Evolutionary conservation across 2,113 vertebrate species (phyloP).

Genomic region (Chionomys nivalis): DNA sequence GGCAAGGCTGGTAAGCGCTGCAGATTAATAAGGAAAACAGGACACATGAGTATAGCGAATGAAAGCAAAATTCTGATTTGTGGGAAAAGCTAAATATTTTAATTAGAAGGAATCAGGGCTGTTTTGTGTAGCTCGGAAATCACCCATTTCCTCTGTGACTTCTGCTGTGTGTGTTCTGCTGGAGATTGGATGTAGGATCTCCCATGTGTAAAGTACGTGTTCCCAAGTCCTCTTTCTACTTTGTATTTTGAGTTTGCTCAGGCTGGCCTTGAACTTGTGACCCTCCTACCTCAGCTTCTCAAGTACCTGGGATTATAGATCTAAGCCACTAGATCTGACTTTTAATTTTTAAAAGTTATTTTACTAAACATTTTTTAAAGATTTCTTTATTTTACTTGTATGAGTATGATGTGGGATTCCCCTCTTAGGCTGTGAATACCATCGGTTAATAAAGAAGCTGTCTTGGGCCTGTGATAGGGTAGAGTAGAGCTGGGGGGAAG

Average conservation of each 20-base stretch:
- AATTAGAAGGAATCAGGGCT: neutral
- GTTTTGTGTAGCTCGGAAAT: neutral
- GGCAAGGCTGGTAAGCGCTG: neutral
- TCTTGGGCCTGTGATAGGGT: no score
- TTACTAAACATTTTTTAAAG: neutral
- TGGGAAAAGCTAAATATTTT: constrained; percentile 4
- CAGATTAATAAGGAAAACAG: neutral
- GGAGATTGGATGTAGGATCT: neutral
- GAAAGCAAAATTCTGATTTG: constrained; percentile 33
- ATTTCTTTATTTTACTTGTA: neutral
- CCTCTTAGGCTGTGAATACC: no score
- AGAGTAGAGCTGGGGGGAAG: no score
- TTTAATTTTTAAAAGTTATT: neutral
- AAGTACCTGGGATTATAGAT: neutral
- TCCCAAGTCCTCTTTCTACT: neutral
- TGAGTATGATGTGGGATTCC: neutral
- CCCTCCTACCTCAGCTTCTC: neutral
- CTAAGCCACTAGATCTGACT: neutral
- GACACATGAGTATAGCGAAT: neutral
- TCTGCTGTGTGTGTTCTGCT: neutral
- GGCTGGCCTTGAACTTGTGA: neutral
- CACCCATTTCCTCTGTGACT: constrained; percentile 6
- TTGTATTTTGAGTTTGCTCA: neutral
- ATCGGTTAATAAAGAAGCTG: no score
- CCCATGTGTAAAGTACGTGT: neutral